Base-by-base conservation (phyloP, 2,888 invertebrate genomes). In the Himalopsyche anomala region DNA sequence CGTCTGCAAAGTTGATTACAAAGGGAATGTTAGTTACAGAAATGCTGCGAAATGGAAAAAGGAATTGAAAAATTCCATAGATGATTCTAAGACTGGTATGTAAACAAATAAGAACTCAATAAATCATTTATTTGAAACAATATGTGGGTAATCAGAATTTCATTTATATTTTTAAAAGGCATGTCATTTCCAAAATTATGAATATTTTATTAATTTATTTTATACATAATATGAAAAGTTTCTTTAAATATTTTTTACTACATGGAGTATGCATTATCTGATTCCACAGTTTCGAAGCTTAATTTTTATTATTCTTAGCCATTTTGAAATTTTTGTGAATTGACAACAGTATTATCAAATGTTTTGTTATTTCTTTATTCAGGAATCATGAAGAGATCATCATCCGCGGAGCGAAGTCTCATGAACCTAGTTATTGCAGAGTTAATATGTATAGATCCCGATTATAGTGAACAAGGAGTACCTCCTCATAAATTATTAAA, bases 11-110 rank as follows among this genome's bases (percentile, higher is more conserved):
- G 97, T 97, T 51, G 96, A 97, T 90, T 97, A 97, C 91, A 97
- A 97, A 92, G 97, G 97, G 90, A 96, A 95, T 92, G 96, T 96
- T 89, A 97, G 96, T 92, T 97, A 97, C 91, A 94, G 97, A 90
- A 97, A 96, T 92, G 96, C 96, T 81, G 95, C 96, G 83, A 96
- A 95, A 93, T 96, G 94, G 94, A 94, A 92, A 90, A 91, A 88
- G 89, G 90, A 91, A 81, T 91, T 92, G 82, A 86, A 86, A 81
- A 69, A 74, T 36, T 19, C 84, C 4, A 15, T 42, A 6, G 80
- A 40, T 54, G 55, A 81, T 40, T 15, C 19, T 28, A 84, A 81
- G 51, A 80, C 80, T 80, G 42, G 80, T 80, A 80, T 28, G 36
- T 80, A 40, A 28, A 36, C 12, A 11, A 74, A 36, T 74, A 8